Evolutionary conservation across 1,140 invertebrate species (phyloP), one percentile per base, ranked within the genome.

Genomic region (Augochlora pura): DNA sequence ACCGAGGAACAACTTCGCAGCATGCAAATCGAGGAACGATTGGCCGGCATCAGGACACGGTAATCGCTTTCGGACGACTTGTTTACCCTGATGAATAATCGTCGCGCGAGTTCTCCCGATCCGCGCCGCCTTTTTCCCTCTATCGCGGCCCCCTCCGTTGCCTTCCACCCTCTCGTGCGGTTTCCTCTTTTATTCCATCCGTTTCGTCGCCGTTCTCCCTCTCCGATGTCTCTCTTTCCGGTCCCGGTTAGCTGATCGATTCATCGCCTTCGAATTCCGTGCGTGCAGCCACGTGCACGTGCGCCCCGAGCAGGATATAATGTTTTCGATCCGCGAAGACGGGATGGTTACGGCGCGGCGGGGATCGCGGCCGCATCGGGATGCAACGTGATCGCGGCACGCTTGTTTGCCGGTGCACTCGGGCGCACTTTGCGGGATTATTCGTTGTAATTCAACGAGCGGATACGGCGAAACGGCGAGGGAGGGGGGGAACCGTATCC

Each of bases 31-130:
- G 14, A 69, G 49, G 23, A 70, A 77, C 46, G 73, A 87, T 83
- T 79, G 80, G 70, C 77, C 27, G 32, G 16, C 59, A 63, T 86
- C 77, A 23, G 23, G 23, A 42, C 42, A 25, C 39, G 46, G 60
- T 82, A 84, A 88, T 88, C 81, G 82, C 63, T 84, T 84, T 84
- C 38, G 12, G 67, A 87, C 63, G 84, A 86, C 73, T 84, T 84
- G 87, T 84, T 87, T 86, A 81, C 85, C 81, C 60, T 23, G 73
- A 83, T 75, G 67, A 80, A 83, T 79, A 85, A 85, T 84, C 62
- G 69, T 25, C 25, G 54, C 18, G 49, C 57, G 54, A 57, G 8
- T 1, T 2, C 54, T 21, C 0, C n/a, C 21, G 21, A 18, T 42
- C 54, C 7, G 2, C 2, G 21, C 4, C 21, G 21, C 8, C 21